Conservation (phyloP, 2,888 invertebrate genomes). For the Cephus spinipes region DNA sequence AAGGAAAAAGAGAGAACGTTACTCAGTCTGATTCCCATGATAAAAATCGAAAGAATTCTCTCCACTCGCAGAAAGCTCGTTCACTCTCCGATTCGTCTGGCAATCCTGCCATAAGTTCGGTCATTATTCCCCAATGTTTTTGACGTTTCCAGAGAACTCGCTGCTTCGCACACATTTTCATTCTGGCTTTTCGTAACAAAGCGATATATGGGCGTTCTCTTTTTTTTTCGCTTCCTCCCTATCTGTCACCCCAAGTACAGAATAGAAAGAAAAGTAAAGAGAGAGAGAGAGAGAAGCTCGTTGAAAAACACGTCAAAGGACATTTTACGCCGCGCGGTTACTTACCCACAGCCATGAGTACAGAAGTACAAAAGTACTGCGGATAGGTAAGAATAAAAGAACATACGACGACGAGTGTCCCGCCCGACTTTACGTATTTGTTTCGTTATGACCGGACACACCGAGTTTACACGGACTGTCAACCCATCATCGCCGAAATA, state of each 20-base stretch:
- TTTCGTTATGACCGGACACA: neutral
- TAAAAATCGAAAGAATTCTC: neutral
- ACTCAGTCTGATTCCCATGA: neutral
- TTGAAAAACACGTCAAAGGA: neutral
- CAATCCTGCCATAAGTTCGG: neutral
- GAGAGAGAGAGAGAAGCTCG: constrained; percentile 10
- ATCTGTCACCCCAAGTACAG: neutral
- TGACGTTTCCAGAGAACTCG: neutral
- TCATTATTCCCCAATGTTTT: neutral
- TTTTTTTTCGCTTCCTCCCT: neutral
- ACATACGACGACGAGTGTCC: neutral
- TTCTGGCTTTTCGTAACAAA: neutral
- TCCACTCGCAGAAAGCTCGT: neutral
- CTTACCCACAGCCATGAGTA: neutral
- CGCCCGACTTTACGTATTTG: neutral
- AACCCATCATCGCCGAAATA: neutral
- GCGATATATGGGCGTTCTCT: neutral
- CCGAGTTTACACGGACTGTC: neutral
- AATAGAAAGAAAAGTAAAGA: constrained; percentile 4
- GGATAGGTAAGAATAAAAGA: neutral
- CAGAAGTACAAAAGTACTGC: neutral
- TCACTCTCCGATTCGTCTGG: neutral
- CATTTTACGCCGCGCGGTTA: neutral
- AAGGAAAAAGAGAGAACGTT: neutral
- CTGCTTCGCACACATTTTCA: neutral